Evolutionary conservation across 1,140 invertebrate species (phyloP).

Genomic region (Antheraea mylitta): DNA sequence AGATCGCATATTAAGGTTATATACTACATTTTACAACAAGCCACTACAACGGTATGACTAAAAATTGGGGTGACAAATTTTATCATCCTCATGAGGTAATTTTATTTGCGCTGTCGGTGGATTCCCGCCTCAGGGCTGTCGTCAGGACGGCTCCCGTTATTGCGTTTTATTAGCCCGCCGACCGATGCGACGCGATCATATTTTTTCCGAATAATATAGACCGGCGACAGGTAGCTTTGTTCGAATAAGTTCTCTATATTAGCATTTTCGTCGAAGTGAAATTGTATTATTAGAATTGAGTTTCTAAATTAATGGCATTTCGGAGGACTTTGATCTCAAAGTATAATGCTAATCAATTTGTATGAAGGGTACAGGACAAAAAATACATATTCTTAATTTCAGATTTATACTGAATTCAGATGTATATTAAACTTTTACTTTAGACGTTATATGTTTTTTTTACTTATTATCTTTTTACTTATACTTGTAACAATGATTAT

Average conservation of each 20-base stretch:
- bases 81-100: conserved; percentile 63
- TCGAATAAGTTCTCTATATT: conserved; percentile 55
- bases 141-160: conserved; percentile 52
- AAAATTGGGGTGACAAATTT: conserved; percentile 65
- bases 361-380: neutral
- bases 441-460: too few relatives aligned
- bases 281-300: conserved; percentile 23
- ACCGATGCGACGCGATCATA: conserved; percentile 56
- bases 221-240: conserved; percentile 51
- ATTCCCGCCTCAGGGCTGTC: conserved; percentile 52
- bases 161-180: conserved; percentile 65
- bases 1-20: neutral
- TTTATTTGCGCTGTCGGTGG: conserved; percentile 63
- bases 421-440: too few relatives aligned
- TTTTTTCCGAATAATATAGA: conserved; percentile 61
- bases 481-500: too few relatives aligned
- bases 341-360: neutral
- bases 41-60: conserved; percentile 13
- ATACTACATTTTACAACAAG: neutral
- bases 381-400: neutral
- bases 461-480: too few relatives aligned
- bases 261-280: conserved; percentile 17
- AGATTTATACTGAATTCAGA: neutral
- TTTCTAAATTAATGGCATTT: conserved; percentile 5
- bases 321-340: neutral